Conservation (phyloP, 2,113 vertebrate genomes). For the Ramphastos sulfuratus region DNA sequence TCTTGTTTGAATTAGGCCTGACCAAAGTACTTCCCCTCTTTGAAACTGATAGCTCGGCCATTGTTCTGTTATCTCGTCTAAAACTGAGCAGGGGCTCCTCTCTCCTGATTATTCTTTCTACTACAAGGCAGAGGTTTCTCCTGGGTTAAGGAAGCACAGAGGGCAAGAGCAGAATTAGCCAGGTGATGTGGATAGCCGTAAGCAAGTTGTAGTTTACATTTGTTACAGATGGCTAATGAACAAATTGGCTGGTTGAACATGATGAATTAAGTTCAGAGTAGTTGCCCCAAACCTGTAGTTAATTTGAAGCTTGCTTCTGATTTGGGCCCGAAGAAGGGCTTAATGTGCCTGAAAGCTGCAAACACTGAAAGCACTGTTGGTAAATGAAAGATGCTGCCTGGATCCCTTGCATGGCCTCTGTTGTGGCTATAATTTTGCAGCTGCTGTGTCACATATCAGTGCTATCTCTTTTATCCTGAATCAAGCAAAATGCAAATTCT, state of each 20-base stretch:
- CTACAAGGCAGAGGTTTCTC: background rate
- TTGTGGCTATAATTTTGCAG: background rate
- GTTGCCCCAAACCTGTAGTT: background rate
- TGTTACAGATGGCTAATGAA: fast-evolving
- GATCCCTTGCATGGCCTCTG: background rate
- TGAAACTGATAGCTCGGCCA: background rate
- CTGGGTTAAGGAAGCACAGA: background rate
- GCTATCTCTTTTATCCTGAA: background rate
- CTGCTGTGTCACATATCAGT: background rate
- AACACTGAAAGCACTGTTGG: background rate
- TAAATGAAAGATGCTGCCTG: background rate
- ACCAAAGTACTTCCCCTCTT: background rate
- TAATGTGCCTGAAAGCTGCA: background rate
- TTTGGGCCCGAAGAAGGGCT: background rate
- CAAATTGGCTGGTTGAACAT: background rate
- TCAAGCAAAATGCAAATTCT: conserved; percentile 14
- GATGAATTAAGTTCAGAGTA: background rate
- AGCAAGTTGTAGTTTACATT: background rate
- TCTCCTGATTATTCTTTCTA: background rate
- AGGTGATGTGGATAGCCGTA: background rate
- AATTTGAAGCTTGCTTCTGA: background rate
- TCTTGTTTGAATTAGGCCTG: background rate
- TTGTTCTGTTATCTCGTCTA: background rate
- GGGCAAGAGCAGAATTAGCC: background rate
- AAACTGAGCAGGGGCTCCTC: background rate